phyloP scores from a whole-genome alignment of 2,113 vertebrate genomes.

The Pycnonotus jocosus region DNA sequence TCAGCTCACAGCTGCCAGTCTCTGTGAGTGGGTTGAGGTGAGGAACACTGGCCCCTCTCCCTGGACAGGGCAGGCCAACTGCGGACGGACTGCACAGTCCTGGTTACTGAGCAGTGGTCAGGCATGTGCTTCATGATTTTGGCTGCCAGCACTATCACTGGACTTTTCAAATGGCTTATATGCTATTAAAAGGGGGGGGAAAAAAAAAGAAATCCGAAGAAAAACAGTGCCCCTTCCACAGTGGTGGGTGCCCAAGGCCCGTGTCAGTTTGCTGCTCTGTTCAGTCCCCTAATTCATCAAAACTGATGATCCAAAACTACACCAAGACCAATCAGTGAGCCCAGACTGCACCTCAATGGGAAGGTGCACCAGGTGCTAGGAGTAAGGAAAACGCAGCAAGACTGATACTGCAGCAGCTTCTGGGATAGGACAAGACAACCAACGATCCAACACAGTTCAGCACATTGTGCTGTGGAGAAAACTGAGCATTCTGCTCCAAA shows the following conservation, averaged over 20 bases:
- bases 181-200: neutral
- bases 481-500: neutral
- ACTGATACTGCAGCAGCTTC: neutral
- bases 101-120: neutral
- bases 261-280: neutral
- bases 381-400: neutral
- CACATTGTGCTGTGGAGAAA: neutral
- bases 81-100: rapidly evolving
- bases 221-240: neutral
- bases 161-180: neutral
- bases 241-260: neutral
- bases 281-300: neutral
- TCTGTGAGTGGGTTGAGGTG: neutral
- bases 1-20: neutral
- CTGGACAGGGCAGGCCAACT: neutral
- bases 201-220: neutral
- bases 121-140: neutral
- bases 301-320: neutral
- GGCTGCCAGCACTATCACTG: neutral
- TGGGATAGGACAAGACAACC: neutral
- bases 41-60: neutral
- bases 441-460: neutral
- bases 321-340: neutral
- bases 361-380: neutral
- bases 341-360: neutral